Conservation (phyloP, 2,113 vertebrate genomes). For the Platysteira castanea region DNA sequence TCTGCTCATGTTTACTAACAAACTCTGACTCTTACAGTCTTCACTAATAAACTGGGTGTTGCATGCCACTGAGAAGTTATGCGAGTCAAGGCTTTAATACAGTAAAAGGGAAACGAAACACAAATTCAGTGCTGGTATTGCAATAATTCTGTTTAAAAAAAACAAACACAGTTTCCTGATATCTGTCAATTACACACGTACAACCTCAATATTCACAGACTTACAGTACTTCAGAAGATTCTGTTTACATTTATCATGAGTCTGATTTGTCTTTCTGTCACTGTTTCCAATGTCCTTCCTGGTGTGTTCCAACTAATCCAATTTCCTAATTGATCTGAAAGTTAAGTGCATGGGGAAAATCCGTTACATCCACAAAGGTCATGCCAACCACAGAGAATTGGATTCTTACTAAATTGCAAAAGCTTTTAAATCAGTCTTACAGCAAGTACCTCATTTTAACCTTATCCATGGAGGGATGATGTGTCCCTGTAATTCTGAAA, state of each 20-base stretch:
- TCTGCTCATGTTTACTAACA: not conserved
- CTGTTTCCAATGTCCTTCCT: not conserved
- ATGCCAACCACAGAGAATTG: not conserved
- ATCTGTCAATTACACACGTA: not conserved
- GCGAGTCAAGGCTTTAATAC: not conserved
- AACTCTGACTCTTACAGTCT: not conserved
- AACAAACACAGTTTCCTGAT: not conserved
- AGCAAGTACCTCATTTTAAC: not conserved
- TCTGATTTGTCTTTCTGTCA: not conserved
- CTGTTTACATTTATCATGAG: not conserved
- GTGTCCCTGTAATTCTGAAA: not conserved
- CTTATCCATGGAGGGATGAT: not conserved
- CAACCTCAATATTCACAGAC: not conserved
- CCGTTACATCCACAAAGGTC: not conserved
- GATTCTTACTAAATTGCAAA: slow-evolving; percentile 19
- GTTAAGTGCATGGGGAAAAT: not conserved
- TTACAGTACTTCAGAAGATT: not conserved
- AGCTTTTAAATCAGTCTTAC: slow-evolving; percentile 7
- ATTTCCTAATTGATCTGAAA: slow-evolving; percentile 18
- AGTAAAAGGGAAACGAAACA: not conserved
- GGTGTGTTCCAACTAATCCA: not conserved
- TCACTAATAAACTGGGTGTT: not conserved
- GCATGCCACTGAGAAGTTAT: not conserved
- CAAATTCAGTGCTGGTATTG: not conserved
- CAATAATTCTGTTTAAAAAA: not conserved